A percentile compares a stretch with the other conserved stretches of the same genome.
phyloP scores from a whole-genome alignment of 2,888 invertebrate species.

The Cheiracanthium punctorium region DNA sequence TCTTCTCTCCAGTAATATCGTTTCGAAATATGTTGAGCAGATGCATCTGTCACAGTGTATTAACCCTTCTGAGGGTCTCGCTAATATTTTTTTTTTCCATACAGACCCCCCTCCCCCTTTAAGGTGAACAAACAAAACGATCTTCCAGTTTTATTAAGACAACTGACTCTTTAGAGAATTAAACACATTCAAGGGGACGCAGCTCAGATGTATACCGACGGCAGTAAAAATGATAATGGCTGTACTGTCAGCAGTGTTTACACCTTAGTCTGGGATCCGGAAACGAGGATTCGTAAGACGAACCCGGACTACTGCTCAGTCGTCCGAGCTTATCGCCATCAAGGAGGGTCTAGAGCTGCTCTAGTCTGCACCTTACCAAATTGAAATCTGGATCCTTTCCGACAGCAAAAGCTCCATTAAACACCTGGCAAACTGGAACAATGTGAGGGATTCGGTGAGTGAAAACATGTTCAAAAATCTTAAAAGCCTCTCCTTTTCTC shows the following conservation, averaged over 20 bases:
- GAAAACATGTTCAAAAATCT: too few species aligned
- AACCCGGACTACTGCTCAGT: too few species aligned
- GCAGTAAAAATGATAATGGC: background rate
- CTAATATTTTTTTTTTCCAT: background rate
- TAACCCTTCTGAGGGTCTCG: background rate
- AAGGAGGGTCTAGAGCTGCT: background rate
- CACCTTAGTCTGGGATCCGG: too few species aligned
- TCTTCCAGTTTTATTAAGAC: background rate
- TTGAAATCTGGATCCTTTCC: slow-evolving; percentile 5
- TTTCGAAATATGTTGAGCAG: background rate
- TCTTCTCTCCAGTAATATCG: background rate
- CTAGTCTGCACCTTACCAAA: background rate
- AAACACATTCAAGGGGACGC: background rate
- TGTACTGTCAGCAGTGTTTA: background rate
- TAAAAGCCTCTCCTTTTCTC: too few species aligned
- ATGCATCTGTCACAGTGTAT: background rate
- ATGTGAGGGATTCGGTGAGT: too few species aligned
- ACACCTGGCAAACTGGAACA: too few species aligned
- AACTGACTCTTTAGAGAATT: background rate
- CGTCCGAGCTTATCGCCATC: background rate
- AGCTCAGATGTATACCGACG: background rate
- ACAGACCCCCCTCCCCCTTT: background rate
- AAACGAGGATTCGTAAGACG: too few species aligned
- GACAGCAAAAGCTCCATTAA: background rate
- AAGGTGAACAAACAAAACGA: background rate